A percentile compares a stretch with the other conserved stretches of the same genome.
Evolutionary conservation across 2,113 vertebrate genomes (phyloP).

Genomic region (Laticauda laticaudata): DNA sequence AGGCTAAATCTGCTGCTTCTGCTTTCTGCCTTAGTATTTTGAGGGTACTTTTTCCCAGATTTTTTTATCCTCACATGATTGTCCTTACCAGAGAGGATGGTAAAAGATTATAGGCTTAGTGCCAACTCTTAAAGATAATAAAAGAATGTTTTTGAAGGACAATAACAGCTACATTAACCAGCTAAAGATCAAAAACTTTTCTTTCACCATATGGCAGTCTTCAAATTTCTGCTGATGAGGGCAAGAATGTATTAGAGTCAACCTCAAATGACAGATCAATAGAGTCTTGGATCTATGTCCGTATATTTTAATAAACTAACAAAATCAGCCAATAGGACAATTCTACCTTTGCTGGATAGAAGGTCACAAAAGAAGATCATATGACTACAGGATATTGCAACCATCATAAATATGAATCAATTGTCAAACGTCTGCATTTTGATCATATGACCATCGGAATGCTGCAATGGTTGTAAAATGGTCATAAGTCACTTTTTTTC

Average conservation of each 20-base stretch:
- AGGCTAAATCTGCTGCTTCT: background rate
- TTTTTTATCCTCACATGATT: background rate
- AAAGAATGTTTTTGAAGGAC: background rate
- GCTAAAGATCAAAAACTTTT: background rate
- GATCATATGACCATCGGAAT: background rate
- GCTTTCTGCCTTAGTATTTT: background rate
- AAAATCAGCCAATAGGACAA: background rate
- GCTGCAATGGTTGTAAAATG: background rate
- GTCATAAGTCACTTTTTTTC: background rate
- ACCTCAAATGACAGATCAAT: background rate
- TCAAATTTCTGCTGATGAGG: background rate
- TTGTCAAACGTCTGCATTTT: background rate
- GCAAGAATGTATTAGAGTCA: background rate
- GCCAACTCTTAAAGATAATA: background rate
- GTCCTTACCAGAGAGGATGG: background rate
- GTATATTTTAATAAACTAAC: background rate
- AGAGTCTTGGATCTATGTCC: background rate
- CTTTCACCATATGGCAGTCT: background rate
- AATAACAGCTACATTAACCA: background rate
- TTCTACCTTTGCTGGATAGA: background rate
- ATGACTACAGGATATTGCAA: background rate
- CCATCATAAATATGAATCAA: background rate
- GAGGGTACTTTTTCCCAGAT: background rate
- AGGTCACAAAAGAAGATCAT: background rate
- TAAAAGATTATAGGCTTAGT: background rate